Percentiles rank a stretch among this genome's conserved stretches.
Evolutionary conservation across 2,113 vertebrate genomes (phyloP).

Genomic region (Diphyllodes magnificus): DNA sequence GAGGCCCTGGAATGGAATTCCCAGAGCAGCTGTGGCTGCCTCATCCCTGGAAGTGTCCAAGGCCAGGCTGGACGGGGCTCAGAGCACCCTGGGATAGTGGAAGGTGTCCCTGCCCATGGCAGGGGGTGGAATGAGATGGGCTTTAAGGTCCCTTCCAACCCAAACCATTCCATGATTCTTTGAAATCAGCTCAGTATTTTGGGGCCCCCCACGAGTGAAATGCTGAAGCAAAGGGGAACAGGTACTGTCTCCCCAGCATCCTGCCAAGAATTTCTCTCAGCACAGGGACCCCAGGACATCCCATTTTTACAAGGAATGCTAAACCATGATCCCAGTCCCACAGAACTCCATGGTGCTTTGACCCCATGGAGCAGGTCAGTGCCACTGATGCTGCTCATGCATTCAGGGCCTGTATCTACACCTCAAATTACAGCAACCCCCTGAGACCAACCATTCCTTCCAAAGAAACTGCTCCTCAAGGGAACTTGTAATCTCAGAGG

Average conservation of each 20-base stretch:
- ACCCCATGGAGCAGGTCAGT: background rate
- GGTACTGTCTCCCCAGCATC: background rate
- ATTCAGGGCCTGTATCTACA: background rate
- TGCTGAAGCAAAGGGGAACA: background rate
- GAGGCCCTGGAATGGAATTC: background rate
- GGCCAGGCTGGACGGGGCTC: rapidly evolving
- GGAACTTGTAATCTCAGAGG: background rate
- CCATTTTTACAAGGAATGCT: background rate
- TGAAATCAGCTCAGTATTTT: background rate
- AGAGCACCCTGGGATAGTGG: background rate
- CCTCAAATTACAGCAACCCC: background rate
- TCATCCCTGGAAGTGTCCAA: background rate
- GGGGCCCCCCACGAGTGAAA: rapidly evolving
- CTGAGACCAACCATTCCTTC: background rate
- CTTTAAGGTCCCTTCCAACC: background rate
- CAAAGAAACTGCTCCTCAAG: background rate
- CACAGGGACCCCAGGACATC: background rate
- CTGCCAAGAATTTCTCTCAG: background rate
- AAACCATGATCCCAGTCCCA: background rate
- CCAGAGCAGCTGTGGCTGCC: background rate
- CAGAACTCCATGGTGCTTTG: background rate
- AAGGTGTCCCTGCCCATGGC: background rate
- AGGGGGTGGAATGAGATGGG: background rate
- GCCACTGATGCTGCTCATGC: background rate
- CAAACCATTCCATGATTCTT: background rate